Percentiles rank a stretch among this genome's conserved stretches.
Evolutionary conservation across 2,888 invertebrate genomes (phyloP).

Genomic region (Baccha elongata): DNA sequence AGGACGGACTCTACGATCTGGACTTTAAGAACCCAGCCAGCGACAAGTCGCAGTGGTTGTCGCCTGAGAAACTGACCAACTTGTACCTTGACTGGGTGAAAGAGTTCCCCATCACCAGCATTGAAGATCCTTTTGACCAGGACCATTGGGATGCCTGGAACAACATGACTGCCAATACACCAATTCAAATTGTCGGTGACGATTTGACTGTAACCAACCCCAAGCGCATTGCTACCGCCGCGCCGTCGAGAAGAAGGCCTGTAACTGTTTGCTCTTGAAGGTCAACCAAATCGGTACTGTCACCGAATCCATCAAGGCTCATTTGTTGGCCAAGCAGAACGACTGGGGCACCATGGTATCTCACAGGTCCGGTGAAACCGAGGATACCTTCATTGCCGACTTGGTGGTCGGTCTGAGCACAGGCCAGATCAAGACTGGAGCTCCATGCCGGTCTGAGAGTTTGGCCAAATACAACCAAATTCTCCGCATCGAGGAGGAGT

Average conservation of each 20-base stretch:
- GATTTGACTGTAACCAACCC: conserved; percentile 98
- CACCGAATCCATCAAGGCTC: conserved; percentile 98
- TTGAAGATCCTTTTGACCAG: conserved; percentile 99
- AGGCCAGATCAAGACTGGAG: conserved; percentile 99
- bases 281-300: conserved; percentile 99
- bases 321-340: conserved; percentile 91
- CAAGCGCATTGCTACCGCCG: conserved; percentile 95
- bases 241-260: conserved; percentile 97
- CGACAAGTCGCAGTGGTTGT: conserved; percentile 91
- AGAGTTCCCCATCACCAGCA: conserved; percentile 96
- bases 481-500: conserved; percentile 98
- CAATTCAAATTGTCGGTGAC: conserved; percentile 96
- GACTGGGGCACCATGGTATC: conserved; percentile 99
- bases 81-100: conserved; percentile 95
- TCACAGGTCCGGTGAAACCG: conserved; percentile 98
- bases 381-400: conserved; percentile 99
- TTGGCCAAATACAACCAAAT: conserved; percentile 99
- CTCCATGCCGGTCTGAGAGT: conserved; percentile 99
- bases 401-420: conserved; percentile 98
- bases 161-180: conserved; percentile 88
- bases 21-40: conserved; percentile 98
- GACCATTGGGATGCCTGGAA: conserved; percentile 99
- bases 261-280: conserved; percentile 98
- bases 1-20: conserved; percentile 92
- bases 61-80: conserved; percentile 91